Evolutionary conservation across 53 echinoderm and acorn worm genomes (phyloP), one percentile per base, ranked within the genome.

Genomic region (Patiria pectinifera): DNA sequence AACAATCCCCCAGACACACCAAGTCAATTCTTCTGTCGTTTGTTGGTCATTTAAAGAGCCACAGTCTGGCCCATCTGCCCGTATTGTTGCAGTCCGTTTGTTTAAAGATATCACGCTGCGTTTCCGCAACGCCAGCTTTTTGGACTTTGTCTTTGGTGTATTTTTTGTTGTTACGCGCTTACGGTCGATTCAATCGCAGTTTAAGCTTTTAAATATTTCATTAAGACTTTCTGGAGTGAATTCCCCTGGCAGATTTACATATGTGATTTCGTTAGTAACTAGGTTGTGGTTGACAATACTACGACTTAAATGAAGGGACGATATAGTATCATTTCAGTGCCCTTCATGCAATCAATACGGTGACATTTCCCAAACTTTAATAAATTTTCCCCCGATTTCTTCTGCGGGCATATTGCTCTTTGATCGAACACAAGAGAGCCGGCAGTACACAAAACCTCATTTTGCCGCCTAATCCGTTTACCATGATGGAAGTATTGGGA

Each of bases 101-200:
- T 45, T 53, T 85, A 45, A 85, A 85, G 85, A 85, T 85, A 62
- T 19, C 85, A 85, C 66, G 85, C 48, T 45, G 70, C 21, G 69
- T n/a, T 74, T 49, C 45, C 24, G n/a, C 18, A 71, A 14, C 71
- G 18, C 49, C 4, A 12, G 21, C 58, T 45, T 78, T 86, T 71
- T 86, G 86, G 86, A 86, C 86, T 86, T 86, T 86, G 86, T 86
- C 86, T 86, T 66, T 66, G 13, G 19, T 66, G 8, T 53, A 53
- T 13, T 66, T 11, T 14, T 66, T 86, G 18, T 47, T 72, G n/a
- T 48, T 47, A 86, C 86, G 48, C 48, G 74, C 72, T 13, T 6
- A 48, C 24, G 46, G 10, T 49, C 49, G 48, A 86, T 74, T 74
- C 86, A 71, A 47, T 74, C n/a, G 45, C 43, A 44, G 69, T 45